These are phyloP conservation scores for Galerucella pusilla DNA, from an alignment of 2,888 invertebrate genomes.

Conservation along the genomic window DNA sequence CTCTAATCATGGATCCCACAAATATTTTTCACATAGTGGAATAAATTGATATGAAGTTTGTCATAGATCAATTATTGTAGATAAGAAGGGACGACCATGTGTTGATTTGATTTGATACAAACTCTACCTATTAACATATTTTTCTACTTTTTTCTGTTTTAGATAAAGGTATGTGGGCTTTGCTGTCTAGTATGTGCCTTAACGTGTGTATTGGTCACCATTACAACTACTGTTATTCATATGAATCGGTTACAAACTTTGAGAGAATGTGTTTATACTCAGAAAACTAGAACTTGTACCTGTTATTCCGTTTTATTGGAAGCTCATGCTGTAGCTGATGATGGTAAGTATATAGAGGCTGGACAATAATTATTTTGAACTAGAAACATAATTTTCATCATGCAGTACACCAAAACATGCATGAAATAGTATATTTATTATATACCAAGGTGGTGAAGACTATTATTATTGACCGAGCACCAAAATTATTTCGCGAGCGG, in stretches of 20 bases:
- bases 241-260: constrained; percentile 90
- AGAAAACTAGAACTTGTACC: constrained; percentile 81
- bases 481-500: too few relatives aligned
- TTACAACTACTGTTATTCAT: constrained; percentile 91
- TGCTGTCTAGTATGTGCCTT: constrained; percentile 88
- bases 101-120: background rate
- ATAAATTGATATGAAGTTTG: too few relatives aligned
- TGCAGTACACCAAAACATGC: too few relatives aligned
- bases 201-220: constrained; percentile 88
- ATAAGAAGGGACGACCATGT: background rate
- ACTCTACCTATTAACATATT: background rate
- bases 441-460: too few relatives aligned
- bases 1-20: too few relatives aligned
- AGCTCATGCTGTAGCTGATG: constrained; percentile 71
- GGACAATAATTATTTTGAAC: too few relatives aligned
- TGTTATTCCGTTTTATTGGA: constrained; percentile 81
- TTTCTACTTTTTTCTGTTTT: constrained; percentile 52
- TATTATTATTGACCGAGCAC: too few relatives aligned
- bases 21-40: too few relatives aligned
- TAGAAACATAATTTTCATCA: too few relatives aligned
- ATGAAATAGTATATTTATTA: too few relatives aligned
- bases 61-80: too few relatives aligned
- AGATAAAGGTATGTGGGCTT: constrained; percentile 91
- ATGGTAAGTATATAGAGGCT: constrained; percentile 67
- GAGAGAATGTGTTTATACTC: constrained; percentile 87